Evolutionary conservation across 1,140 invertebrate genomes (phyloP).

Genomic region (Polypedilum pembai): DNA sequence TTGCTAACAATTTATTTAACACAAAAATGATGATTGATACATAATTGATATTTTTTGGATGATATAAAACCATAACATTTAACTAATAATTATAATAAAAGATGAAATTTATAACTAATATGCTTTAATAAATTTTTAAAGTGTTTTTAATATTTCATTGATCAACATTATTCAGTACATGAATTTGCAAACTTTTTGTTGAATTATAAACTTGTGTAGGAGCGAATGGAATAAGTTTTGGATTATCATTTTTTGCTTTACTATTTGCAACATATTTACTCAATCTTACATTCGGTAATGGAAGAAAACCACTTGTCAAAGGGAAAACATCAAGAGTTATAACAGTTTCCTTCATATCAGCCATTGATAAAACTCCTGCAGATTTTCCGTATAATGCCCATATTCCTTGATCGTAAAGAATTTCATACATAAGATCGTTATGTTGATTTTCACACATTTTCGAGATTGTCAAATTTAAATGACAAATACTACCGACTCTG

Average conservation of each 20-base stretch:
- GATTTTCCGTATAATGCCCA: conserved; percentile 88
- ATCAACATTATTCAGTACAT: conserved; percentile 58
- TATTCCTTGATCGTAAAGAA: conserved; percentile 79
- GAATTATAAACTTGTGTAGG: conserved; percentile 82
- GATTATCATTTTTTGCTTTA: conserved; percentile 54
- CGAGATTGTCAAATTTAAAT: conserved; percentile 67
- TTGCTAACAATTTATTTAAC: too few species aligned
- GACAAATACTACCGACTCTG: conserved; percentile 78
- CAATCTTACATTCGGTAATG: conserved; percentile 77
- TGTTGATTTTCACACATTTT: conserved; percentile 45
- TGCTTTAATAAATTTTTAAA: neutral
- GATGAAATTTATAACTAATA: conserved; percentile 7
- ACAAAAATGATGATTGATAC: neutral
- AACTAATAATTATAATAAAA: neutral
- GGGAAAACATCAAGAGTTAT: conserved; percentile 87
- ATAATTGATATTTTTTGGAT: neutral
- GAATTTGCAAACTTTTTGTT: conserved; percentile 79
- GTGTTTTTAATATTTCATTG: conserved; percentile 24
- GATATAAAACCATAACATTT: neutral
- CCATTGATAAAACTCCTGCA: conserved; percentile 75
- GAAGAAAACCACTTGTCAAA: conserved; percentile 76
- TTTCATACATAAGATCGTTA: conserved; percentile 82
- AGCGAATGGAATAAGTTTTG: conserved; percentile 73
- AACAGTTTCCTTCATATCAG: conserved; percentile 59
- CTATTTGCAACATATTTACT: conserved; percentile 81